phyloP scores from a whole-genome alignment of 2,797 vertebrate species.

The Helostoma temminkii region DNA sequence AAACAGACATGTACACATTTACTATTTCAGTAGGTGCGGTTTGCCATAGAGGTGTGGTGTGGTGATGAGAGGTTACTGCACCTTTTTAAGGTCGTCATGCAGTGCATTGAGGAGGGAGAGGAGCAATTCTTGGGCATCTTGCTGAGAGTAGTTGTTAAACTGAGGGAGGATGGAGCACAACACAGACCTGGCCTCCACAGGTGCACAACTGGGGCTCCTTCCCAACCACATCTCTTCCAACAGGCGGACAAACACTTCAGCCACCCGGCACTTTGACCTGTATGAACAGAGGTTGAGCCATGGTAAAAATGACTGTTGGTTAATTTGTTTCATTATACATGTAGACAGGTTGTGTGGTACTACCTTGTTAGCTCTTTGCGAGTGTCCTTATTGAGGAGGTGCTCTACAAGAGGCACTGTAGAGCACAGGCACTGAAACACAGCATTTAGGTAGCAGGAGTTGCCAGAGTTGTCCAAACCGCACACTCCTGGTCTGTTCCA shows the following conservation, averaged over 20 bases:
- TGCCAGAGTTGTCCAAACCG: conserved; percentile 88
- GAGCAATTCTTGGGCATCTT: conserved; percentile 91
- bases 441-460: conserved; percentile 91
- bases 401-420: conserved; percentile 83
- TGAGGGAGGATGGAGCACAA: conserved; percentile 81
- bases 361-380: conserved; percentile 80
- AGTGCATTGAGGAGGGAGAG: conserved; percentile 88
- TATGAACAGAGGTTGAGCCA: conserved; percentile 6
- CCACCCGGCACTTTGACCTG: conserved; percentile 78
- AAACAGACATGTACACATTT: conserved; percentile 22
- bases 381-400: conserved; percentile 85
- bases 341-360: conserved; percentile 25
- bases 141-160: conserved; percentile 85
- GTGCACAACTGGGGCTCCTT: conserved; percentile 79
- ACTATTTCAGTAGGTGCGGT: background rate
- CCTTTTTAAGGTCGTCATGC: conserved; percentile 87
- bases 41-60: background rate
- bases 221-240: conserved; percentile 88
- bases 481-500: conserved; percentile 81
- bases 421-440: conserved; percentile 89
- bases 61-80: conserved; percentile 39
- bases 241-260: conserved; percentile 82
- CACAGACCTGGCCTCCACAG: conserved; percentile 76
- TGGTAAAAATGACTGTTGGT: background rate
- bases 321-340: background rate